These are phyloP conservation scores for Phorcus lineatus DNA, from an alignment of 2,888 invertebrate species.

Conservation along the genomic window DNA sequence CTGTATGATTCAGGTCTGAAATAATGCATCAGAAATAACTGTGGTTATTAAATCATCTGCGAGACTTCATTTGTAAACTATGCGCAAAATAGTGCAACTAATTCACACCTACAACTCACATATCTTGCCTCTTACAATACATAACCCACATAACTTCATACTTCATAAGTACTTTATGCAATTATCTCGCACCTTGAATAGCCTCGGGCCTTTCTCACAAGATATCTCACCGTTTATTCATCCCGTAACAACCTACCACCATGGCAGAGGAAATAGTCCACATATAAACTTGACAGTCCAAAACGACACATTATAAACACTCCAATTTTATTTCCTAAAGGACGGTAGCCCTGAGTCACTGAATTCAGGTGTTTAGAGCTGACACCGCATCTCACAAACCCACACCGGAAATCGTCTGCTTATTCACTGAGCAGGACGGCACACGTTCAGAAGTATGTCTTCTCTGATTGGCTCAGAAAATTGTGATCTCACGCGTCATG, in stretches of 20 bases:
- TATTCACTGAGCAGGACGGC: not conserved
- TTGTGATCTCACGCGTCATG: not conserved
- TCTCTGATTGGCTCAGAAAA: conserved; percentile 4
- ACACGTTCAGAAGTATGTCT: not conserved
- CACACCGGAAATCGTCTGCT: no score
- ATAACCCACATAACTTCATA: no score
- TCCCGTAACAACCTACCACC: not conserved
- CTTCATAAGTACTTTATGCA: no score
- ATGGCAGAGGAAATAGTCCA: not conserved
- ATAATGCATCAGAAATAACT: no score
- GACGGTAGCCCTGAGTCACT: not conserved
- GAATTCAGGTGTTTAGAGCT: not conserved
- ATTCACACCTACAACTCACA: not conserved
- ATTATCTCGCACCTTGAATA: no score
- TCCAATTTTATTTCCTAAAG: conserved; percentile 6
- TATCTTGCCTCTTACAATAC: not conserved
- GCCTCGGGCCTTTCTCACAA: no score
- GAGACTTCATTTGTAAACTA: no score
- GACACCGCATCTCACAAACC: not conserved
- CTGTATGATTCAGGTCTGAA: no score
- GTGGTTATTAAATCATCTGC: no score
- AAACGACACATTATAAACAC: not conserved
- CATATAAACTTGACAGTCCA: conserved; percentile 14
- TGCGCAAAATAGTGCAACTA: not conserved
- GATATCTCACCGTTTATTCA: not conserved